Evolutionary conservation across 2,888 invertebrate species (phyloP).

Genomic region (Eupithecia centaureata): DNA sequence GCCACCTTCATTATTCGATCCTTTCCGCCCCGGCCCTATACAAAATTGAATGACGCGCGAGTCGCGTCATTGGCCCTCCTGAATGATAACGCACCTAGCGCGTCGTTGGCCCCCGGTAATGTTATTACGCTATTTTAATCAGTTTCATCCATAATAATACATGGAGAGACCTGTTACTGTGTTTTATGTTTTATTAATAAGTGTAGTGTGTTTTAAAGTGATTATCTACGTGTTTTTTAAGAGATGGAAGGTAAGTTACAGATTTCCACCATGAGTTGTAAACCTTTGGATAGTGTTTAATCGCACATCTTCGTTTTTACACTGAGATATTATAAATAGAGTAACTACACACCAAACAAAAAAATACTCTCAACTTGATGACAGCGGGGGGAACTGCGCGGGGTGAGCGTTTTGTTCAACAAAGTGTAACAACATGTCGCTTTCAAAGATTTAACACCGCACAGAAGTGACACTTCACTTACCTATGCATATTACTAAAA

Average conservation of each 20-base stretch:
- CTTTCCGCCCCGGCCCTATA: too few species aligned
- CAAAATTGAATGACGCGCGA: too few species aligned
- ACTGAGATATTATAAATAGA: conserved; percentile 21
- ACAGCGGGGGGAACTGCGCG: conserved; percentile 6
- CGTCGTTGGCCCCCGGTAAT: too few species aligned
- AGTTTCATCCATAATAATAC: too few species aligned
- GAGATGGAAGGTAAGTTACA: conserved; percentile 18
- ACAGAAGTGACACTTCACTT: conserved; percentile 4
- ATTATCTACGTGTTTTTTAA: conserved; percentile 13
- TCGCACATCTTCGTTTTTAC: conserved; percentile 5
- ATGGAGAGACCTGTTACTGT: too few species aligned
- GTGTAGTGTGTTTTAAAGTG: conserved; percentile 1
- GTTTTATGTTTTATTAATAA: too few species aligned
- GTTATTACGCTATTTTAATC: too few species aligned
- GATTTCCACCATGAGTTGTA: conserved; percentile 18
- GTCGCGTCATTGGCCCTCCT: too few species aligned
- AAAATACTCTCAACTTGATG: conserved; percentile 6
- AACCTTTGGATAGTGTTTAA: conserved; percentile 14
- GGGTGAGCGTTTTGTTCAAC: conserved; percentile 6
- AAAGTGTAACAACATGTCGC: conserved; percentile 6
- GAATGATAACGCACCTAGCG: too few species aligned
- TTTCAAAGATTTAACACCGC: conserved; percentile 3
- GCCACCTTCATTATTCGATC: too few species aligned
- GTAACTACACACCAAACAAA: conserved; percentile 3
- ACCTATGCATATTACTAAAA: conserved; percentile 4